These are phyloP conservation scores for Phania funesta DNA, from an alignment of 2,888 invertebrate species.

Conservation along the genomic window DNA sequence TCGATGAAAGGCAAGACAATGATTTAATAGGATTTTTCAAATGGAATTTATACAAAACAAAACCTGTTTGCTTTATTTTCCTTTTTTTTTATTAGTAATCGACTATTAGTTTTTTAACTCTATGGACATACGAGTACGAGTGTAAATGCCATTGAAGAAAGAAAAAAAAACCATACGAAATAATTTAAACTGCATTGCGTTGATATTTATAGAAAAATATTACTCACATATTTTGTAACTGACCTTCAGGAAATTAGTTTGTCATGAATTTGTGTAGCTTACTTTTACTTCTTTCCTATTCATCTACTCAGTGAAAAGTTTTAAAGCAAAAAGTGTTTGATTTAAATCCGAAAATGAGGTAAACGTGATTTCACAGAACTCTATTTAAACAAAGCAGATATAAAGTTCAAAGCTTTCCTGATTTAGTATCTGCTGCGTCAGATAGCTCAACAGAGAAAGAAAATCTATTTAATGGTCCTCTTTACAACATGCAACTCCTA, in stretches of 20 bases:
- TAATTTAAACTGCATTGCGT: background rate
- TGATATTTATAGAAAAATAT: background rate
- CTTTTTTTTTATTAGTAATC: conserved; percentile 2
- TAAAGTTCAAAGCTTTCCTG: too few species aligned
- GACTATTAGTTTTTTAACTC: background rate
- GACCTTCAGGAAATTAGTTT: conserved; percentile 42
- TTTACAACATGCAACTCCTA: too few species aligned
- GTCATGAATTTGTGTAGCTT: background rate
- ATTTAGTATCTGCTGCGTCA: too few species aligned
- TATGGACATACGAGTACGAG: background rate
- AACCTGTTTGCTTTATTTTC: conserved; percentile 44
- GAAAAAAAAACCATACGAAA: background rate
- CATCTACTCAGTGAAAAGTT: background rate
- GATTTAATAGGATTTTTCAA: conserved; percentile 43
- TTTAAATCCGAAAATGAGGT: too few species aligned
- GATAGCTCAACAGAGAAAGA: too few species aligned
- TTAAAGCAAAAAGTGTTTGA: too few species aligned
- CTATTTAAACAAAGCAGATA: too few species aligned
- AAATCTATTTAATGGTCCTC: too few species aligned
- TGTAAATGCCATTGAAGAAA: too few species aligned
- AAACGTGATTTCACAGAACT: too few species aligned
- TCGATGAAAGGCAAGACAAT: conserved; percentile 21
- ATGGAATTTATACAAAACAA: conserved; percentile 4
- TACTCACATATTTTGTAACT: conserved; percentile 23
- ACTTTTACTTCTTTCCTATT: conserved; percentile 1